Base-by-base conservation (phyloP, 2,113 vertebrate genomes). In the Paraplagusia blochii region DNA sequence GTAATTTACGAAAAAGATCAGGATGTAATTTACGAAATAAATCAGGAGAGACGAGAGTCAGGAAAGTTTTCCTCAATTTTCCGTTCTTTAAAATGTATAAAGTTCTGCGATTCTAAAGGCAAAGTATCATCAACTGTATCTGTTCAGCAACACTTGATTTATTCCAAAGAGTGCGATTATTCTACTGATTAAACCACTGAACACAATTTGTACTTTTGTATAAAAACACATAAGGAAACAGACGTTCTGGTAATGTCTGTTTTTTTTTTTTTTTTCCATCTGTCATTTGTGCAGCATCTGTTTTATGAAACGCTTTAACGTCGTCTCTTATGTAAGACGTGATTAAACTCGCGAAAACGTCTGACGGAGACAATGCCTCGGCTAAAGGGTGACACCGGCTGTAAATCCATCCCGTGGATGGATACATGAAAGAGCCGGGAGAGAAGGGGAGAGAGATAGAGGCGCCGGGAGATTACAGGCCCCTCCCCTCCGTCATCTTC, bases 401-500 rank as follows among this genome's bases (percentile, higher is more conserved):
- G 56, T 56, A 81, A 71, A 77, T 76, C 36, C 48, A 72, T 79
- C 69, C 75, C 63, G 16, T 52, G 48, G 53, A 60, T n/a, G n/a
- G n/a, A 59, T 19, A 53, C 40, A 69, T 60, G 39, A 77, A 75
- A 66, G 55, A 12, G 18, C 22, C 22, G n/a, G n/a, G n/a, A 29
- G 22, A 29, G 22, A 29, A 29, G 6, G 22, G 22, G 22, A 29
- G 22, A 29, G 22, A 17, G 52, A 57, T 55, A 62, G 57, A 66
- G 63, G 76, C 66, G 62, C 63, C 49, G 35, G 39, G 5, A 63
- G 62, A 70, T 55, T 58, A 47, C 45, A 59, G 48, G 57, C 34
- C 50, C 29, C 46, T 64, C 58, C 44, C 17, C 34, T 58, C 64
- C 50, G 18, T 74, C 72, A 63, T 63, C 62, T 65, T 60, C 15